Base-by-base conservation (phyloP, 1,140 invertebrate genomes). In the Hestina assimilis region DNA sequence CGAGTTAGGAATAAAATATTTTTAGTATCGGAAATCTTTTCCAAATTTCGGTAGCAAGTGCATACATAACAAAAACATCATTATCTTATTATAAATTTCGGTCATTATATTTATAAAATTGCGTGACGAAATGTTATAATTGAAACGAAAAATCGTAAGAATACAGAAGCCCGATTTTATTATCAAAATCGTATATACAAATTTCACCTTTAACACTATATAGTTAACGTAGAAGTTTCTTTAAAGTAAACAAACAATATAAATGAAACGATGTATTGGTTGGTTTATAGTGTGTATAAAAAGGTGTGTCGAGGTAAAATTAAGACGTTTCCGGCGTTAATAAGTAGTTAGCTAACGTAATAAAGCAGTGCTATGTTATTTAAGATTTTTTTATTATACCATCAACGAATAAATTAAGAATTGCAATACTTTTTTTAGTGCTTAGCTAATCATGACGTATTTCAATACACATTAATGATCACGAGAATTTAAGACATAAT, bases 261-360 rank as follows among this genome's bases (percentile, higher is more conserved):
- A n/a, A n/a, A n/a, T n/a, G n/a, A n/a, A n/a, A n/a, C n/a, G n/a
- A n/a, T n/a, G n/a, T n/a, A n/a, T n/a, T 47, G 24, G 42, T 48
- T 40, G 38, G 50, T 40, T 52, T 53, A 53, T 53, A 52, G 57
- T 53, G 50, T 43, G 50, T 59, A 59, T 38, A 59, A 59, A 60
- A 60, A 56, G 58, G 26, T 56, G 54, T 65, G n/a, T 61, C 58
- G 47, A 43, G 35, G 63, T 65, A 53, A 52, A 61, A 65, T 65
- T 61, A 65, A 65, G 58, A 65, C 42, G 63, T 65, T 65, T 65
- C 63, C 63, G 58, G 47, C 47, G 53, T 47, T 65, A 65, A 65
- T 65, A 61, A 65, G 53, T 57, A 47, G 58, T 60, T 65, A 43
- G 45, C 45, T 59, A 46, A 53, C 54, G 42, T 51, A 61, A 50